A percentile compares a stretch with the other conserved stretches of the same genome.
Conservation (phyloP, 2,888 invertebrate species). For the Atethmia centrago region DNA sequence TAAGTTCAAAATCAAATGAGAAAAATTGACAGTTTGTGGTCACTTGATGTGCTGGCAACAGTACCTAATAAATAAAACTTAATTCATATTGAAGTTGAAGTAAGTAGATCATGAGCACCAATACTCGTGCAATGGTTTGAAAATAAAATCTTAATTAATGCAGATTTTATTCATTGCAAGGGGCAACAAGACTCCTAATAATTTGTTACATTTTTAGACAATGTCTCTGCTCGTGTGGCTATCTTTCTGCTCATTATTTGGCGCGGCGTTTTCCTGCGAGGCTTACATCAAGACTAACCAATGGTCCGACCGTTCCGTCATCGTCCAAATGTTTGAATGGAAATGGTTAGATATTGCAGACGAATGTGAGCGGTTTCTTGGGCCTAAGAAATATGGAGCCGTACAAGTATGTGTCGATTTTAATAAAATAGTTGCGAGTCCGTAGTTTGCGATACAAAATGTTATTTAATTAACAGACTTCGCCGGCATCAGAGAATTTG, state of each 20-base stretch:
- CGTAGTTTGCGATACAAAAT: neutral
- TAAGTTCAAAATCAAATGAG: too few species aligned
- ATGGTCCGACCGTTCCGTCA: constrained; percentile 90
- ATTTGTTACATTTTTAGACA: constrained; percentile 32
- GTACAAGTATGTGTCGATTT: constrained; percentile 90
- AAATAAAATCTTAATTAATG: neutral
- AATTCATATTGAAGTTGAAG: neutral
- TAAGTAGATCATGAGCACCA: neutral
- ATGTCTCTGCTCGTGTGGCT: constrained; percentile 37
- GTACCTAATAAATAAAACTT: neutral
- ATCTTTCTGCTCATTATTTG: constrained; percentile 31
- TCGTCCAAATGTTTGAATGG: constrained; percentile 96
- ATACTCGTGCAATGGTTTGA: neutral
- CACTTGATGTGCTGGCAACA: too few species aligned
- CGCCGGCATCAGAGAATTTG: constrained; percentile 93
- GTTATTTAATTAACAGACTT: constrained; percentile 87
- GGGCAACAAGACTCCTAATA: neutral
- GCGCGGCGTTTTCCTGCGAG: constrained; percentile 13
- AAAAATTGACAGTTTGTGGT: too few species aligned
- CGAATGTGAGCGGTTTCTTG: constrained; percentile 94
- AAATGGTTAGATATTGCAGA: constrained; percentile 94
- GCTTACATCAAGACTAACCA: constrained; percentile 80
- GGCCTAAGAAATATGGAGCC: constrained; percentile 93
- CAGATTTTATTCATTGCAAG: neutral
- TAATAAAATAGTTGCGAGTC: neutral